Conservation (phyloP, 92 coral and sea anemone genomes). For the Pocillopora grandis region DNA sequence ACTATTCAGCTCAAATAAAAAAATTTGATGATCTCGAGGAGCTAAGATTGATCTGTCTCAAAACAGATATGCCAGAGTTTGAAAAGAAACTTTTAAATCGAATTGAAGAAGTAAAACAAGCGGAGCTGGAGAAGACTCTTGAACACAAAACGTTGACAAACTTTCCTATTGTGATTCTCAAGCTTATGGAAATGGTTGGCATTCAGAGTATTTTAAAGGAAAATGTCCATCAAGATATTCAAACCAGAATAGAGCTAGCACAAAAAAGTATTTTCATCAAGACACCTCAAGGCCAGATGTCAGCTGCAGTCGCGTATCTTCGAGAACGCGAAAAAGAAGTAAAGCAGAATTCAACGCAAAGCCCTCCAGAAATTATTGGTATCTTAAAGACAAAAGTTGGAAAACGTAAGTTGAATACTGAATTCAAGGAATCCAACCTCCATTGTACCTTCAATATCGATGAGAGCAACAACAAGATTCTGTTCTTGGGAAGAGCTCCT, state of each 20-base stretch:
- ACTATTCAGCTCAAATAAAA: constrained; percentile 17
- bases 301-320: constrained; percentile 4
- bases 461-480: constrained; percentile 17
- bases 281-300: constrained; percentile 27
- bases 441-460: constrained; percentile 23
- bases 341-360: neutral
- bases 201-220: constrained; percentile 6
- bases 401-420: constrained; percentile 21
- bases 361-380: constrained; percentile 14
- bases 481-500: constrained; percentile 12
- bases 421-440: neutral
- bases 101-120: constrained; percentile 2
- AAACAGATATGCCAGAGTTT: constrained; percentile 12
- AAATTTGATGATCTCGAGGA: constrained; percentile 14
- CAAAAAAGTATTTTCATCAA: constrained; percentile 11
- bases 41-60: constrained; percentile 10
- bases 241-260: constrained; percentile 9
- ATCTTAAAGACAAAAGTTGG: constrained; percentile 28
- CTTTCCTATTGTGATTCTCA: constrained; percentile 20
- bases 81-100: constrained; percentile 5
- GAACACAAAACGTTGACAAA: constrained; percentile 24
- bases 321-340: constrained; percentile 8
- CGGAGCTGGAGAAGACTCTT: constrained; percentile 26
- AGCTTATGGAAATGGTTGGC: constrained; percentile 10
- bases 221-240: constrained; percentile 13